Evolutionary conservation across 2,113 vertebrate genomes (phyloP).

Genomic region (Carassius carassius): DNA sequence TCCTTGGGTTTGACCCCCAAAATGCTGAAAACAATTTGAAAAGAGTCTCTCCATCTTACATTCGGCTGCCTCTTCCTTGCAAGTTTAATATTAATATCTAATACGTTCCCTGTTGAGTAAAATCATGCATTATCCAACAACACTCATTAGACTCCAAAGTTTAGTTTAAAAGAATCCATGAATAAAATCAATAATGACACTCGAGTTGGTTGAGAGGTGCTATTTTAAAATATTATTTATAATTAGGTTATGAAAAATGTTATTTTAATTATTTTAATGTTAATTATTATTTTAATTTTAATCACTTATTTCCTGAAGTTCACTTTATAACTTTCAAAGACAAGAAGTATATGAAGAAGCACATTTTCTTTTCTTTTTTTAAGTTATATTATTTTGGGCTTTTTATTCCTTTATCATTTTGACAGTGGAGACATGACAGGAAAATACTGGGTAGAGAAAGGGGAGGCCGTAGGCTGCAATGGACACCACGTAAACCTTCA

Average conservation of each 20-base stretch:
- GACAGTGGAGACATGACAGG: too few species aligned
- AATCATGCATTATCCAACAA: slow-evolving; percentile 67
- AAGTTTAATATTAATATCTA: slow-evolving; percentile 51
- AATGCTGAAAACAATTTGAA: slow-evolving; percentile 59
- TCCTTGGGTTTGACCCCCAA: slow-evolving; percentile 54
- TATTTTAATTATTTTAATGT: too few species aligned
- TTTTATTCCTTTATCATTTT: too few species aligned
- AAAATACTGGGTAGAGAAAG: too few species aligned
- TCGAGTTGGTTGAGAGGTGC: slow-evolving; percentile 52
- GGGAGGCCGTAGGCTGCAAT: too few species aligned
- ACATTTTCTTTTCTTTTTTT: too few species aligned
- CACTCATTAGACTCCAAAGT: slow-evolving; percentile 67
- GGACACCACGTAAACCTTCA: too few species aligned
- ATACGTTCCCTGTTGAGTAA: slow-evolving; percentile 56
- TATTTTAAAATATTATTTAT: slow-evolving; percentile 33
- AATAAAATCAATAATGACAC: slow-evolving; percentile 70
- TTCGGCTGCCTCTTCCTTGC: slow-evolving; percentile 51
- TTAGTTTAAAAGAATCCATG: slow-evolving; percentile 62
- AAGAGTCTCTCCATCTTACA: slow-evolving; percentile 46
- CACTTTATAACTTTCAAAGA: slow-evolving; percentile 22
- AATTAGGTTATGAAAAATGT: slow-evolving; percentile 40
- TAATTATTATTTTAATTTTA: too few species aligned
- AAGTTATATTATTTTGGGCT: too few species aligned
- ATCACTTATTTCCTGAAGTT: slow-evolving; percentile 18
- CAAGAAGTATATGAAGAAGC: slow-evolving; percentile 59